Conservation (phyloP, 2,113 vertebrate species). For the Stegastes partitus region DNA sequence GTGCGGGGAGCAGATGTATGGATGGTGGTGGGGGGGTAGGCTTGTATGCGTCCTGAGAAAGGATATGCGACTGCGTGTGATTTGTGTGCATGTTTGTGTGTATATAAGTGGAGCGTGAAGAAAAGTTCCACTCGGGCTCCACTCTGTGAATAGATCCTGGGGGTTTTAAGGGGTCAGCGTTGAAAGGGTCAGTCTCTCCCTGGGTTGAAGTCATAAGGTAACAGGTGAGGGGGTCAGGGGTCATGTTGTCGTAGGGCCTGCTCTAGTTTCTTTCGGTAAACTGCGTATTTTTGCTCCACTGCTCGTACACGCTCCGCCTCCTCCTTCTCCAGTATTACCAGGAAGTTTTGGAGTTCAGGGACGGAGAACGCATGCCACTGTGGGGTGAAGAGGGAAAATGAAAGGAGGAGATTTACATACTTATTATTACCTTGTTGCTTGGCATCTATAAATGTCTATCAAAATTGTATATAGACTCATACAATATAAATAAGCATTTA, state of each 20-base stretch:
- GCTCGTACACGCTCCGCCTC: constrained; percentile 92
- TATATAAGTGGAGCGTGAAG: constrained; percentile 15
- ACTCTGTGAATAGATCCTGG: constrained; percentile 43
- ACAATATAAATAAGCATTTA: not conserved
- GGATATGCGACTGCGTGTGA: constrained; percentile 42
- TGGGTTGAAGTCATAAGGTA: constrained; percentile 55
- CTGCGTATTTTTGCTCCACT: constrained; percentile 89
- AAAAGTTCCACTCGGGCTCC: constrained; percentile 48
- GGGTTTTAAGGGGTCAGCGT: not conserved
- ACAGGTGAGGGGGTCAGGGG: constrained; percentile 64
- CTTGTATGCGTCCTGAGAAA: constrained; percentile 78
- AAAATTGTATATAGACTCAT: not conserved
- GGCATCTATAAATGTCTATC: not conserved
- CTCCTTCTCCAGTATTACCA: constrained; percentile 93
- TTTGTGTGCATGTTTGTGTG: constrained; percentile 31
- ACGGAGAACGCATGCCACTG: constrained; percentile 98
- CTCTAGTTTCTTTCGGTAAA: constrained; percentile 89
- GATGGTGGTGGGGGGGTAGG: not conserved
- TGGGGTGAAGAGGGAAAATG: constrained; percentile 2
- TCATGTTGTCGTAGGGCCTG: constrained; percentile 84
- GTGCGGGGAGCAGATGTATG: constrained; percentile 31
- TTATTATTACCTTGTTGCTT: not conserved
- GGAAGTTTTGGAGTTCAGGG: constrained; percentile 97
- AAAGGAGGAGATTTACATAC: not conserved
- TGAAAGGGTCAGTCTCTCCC: constrained; percentile 39